Evolutionary conservation across 2,888 invertebrate species (phyloP).

Genomic region (Gryllus longicercus): DNA sequence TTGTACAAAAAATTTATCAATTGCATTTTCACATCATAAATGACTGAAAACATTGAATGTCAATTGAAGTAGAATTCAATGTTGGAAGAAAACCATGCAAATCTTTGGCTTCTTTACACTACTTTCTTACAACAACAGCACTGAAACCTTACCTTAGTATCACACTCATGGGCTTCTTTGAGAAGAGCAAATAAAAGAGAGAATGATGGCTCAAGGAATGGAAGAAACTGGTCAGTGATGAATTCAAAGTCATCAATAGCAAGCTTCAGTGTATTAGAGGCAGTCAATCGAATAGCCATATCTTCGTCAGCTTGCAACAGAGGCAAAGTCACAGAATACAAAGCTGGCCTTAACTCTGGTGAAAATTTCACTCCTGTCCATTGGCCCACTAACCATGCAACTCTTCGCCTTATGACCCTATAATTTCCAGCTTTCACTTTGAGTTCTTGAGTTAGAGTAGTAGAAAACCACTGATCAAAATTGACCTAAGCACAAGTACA

Average conservation of each 20-base stretch:
- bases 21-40: too few species aligned
- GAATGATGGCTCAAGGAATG: conserved; percentile 76
- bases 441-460: conserved; percentile 75
- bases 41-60: too few species aligned
- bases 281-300: conserved; percentile 82
- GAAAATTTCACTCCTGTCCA: conserved; percentile 75
- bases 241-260: conserved; percentile 93
- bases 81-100: not conserved
- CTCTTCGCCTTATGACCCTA: conserved; percentile 75
- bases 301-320: conserved; percentile 74
- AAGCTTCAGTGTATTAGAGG: conserved; percentile 77
- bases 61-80: not conserved
- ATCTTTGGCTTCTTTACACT: too few species aligned
- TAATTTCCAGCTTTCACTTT: conserved; percentile 78
- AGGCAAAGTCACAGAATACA: conserved; percentile 75
- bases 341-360: conserved; percentile 68
- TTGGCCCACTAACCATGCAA: conserved; percentile 78
- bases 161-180: conserved; percentile 85
- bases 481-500: conserved; percentile 61
- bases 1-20: too few species aligned
- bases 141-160: conserved; percentile 68
- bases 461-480: conserved; percentile 89
- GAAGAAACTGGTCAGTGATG: conserved; percentile 77
- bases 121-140: not conserved
- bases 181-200: conserved; percentile 76